Evolutionary conservation across 2,888 invertebrate genomes (phyloP).

Genomic region (Hecatera dysodea): DNA sequence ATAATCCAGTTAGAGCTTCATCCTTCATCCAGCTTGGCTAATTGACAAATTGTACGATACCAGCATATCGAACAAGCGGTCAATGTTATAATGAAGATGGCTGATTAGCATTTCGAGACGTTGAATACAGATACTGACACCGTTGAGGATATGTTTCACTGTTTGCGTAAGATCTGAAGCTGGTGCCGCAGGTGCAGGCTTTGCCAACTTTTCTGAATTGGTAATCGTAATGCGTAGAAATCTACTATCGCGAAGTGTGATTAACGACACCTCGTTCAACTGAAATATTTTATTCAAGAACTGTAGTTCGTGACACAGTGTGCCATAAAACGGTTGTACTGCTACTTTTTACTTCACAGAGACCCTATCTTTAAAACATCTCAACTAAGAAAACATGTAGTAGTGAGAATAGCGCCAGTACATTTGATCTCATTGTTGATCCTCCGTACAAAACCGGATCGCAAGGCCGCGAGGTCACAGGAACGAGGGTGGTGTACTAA

Average conservation of each 20-base stretch:
- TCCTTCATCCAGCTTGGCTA: slow-evolving; percentile 64
- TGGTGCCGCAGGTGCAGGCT: slow-evolving; percentile 16
- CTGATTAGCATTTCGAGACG: slow-evolving; percentile 58
- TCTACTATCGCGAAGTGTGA: slow-evolving; percentile 7
- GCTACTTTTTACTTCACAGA: not conserved
- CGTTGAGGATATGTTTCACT: slow-evolving; percentile 48
- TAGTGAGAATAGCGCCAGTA: slow-evolving; percentile 4
- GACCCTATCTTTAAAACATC: slow-evolving; percentile 3
- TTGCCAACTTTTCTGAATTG: slow-evolving; percentile 39
- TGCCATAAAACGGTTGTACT: not conserved
- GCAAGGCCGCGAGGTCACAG: slow-evolving; percentile 52
- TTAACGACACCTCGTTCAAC: slow-evolving; percentile 6
- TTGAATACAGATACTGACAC: slow-evolving; percentile 58
- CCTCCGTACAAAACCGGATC: slow-evolving; percentile 41
- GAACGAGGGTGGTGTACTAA: slow-evolving; percentile 55
- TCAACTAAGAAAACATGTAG: not conserved
- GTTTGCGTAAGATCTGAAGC: slow-evolving; percentile 48
- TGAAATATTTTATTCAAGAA: slow-evolving; percentile 44
- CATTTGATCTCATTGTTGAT: slow-evolving; percentile 47
- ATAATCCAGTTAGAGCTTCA: slow-evolving; percentile 57
- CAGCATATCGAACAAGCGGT: slow-evolving; percentile 70
- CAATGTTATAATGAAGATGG: slow-evolving; percentile 60
- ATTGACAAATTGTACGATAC: slow-evolving; percentile 76
- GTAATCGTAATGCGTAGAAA: slow-evolving; percentile 24
- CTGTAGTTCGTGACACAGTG: slow-evolving; percentile 2